Conservation (phyloP, 2,797 vertebrate genomes). For the Philypnodon macrostomus region DNA sequence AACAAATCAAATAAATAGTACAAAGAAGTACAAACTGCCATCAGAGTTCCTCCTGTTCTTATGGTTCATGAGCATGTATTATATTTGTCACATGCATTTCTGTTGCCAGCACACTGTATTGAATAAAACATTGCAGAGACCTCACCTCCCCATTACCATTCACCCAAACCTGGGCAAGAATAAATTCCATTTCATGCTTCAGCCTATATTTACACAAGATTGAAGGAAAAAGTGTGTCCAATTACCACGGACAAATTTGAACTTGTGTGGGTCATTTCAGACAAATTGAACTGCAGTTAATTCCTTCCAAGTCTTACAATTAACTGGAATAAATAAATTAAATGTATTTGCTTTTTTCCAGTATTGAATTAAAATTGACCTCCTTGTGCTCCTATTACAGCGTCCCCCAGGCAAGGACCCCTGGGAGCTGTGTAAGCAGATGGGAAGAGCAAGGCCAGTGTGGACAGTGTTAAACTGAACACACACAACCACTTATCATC, state of each 20-base stretch:
- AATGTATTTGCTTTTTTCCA: conserved; percentile 40
- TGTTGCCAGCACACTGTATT: conserved; percentile 1
- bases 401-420: conserved; percentile 32
- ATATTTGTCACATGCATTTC: neutral
- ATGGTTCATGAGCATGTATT: conserved; percentile 1
- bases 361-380: conserved; percentile 65
- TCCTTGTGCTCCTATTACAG: conserved; percentile 49
- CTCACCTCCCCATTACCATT: conserved; percentile 39
- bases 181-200: conserved; percentile 56
- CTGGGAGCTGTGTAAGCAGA: conserved; percentile 35
- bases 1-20: no score
- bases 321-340: conserved; percentile 56
- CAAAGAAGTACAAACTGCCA: no score
- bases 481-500: no score
- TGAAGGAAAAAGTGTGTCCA: conserved; percentile 60
- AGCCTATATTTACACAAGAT: conserved; percentile 56
- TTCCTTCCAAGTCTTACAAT: conserved; percentile 49
- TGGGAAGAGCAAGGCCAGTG: neutral
- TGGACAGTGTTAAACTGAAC: conserved; percentile 19
- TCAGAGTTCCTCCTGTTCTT: conserved; percentile 11
- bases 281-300: conserved; percentile 63
- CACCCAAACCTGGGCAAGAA: conserved; percentile 41
- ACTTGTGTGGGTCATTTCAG: conserved; percentile 62
- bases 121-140: conserved; percentile 9
- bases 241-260: conserved; percentile 67